Conservation (phyloP, 1,140 invertebrate species). For the Idris sp. region DNA sequence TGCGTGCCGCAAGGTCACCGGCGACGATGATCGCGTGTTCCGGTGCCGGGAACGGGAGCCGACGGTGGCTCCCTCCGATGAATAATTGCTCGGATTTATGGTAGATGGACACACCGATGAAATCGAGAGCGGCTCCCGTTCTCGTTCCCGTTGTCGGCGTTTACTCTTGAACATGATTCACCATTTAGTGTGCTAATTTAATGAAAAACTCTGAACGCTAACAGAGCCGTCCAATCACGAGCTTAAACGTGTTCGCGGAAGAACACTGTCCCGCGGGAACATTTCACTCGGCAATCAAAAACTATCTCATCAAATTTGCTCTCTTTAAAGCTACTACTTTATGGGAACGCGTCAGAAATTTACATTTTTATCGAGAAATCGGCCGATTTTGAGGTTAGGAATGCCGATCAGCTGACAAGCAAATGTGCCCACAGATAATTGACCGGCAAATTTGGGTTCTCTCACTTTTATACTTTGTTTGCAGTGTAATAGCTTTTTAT, state of each 20-base stretch:
- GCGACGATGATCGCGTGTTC: slow-evolving; percentile 71
- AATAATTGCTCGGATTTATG: slow-evolving; percentile 72
- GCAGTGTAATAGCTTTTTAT: slow-evolving; percentile 10
- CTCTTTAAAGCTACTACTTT: slow-evolving; percentile 23
- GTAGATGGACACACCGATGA: slow-evolving; percentile 60
- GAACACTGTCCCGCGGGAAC: slow-evolving; percentile 42
- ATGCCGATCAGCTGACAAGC: background rate
- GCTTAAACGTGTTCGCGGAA: slow-evolving; percentile 65
- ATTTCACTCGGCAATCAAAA: slow-evolving; percentile 45
- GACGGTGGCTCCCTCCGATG: slow-evolving; percentile 71
- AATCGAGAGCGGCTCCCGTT: slow-evolving; percentile 58
- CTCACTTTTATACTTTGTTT: slow-evolving; percentile 6
- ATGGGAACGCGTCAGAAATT: slow-evolving; percentile 41
- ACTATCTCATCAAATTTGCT: too few relatives aligned
- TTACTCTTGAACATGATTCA: slow-evolving; percentile 68
- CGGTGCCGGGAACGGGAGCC: slow-evolving; percentile 71
- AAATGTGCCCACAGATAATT: too few relatives aligned
- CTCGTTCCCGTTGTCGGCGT: slow-evolving; percentile 35
- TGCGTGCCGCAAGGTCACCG: slow-evolving; percentile 65
- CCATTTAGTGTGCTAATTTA: slow-evolving; percentile 75
- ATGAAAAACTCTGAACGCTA: slow-evolving; percentile 66
- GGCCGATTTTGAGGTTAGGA: slow-evolving; percentile 34
- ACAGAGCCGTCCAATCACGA: slow-evolving; percentile 17
- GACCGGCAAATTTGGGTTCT: slow-evolving; percentile 1
- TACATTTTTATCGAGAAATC: slow-evolving; percentile 39